phyloP scores from a whole-genome alignment of 1,140 invertebrate species.

The Pinna nobilis region DNA sequence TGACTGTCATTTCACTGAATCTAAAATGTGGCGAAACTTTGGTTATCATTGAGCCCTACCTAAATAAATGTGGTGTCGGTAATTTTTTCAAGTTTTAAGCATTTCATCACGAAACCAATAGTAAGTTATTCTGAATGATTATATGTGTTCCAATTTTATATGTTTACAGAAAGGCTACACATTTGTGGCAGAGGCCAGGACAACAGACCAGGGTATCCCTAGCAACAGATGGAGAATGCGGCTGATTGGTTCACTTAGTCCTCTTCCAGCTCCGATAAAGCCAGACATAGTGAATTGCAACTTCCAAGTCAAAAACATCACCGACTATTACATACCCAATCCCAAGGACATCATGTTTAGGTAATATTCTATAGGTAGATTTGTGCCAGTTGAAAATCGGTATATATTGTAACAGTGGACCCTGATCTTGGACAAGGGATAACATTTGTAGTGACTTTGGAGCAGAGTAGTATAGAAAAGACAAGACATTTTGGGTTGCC shows the following conservation, averaged over 20 bases:
- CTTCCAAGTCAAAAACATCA: constrained; percentile 69
- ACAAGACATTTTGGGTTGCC: no score
- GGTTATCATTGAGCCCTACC: no score
- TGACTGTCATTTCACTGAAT: neutral
- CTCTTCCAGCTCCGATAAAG: constrained; percentile 61
- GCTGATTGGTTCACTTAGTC: constrained; percentile 71
- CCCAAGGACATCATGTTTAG: constrained; percentile 71
- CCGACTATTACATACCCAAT: constrained; percentile 73
- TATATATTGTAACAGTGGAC: no score
- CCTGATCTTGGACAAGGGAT: neutral
- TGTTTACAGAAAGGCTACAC: constrained; percentile 71
- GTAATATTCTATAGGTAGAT: constrained; percentile 41
- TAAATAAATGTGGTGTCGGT: no score
- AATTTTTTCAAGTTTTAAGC: no score
- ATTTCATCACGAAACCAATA: no score
- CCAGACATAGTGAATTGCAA: constrained; percentile 61
- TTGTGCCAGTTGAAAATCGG: no score
- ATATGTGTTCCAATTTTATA: neutral
- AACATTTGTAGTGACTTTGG: neutral
- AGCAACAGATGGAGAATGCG: constrained; percentile 71
- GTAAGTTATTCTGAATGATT: no score
- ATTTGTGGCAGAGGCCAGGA: constrained; percentile 72
- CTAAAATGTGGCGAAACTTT: no score
- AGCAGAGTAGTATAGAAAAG: no score
- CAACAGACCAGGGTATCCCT: constrained; percentile 63